Conservation (phyloP, 2,113 vertebrate genomes). For the Nymphicus hollandicus region DNA sequence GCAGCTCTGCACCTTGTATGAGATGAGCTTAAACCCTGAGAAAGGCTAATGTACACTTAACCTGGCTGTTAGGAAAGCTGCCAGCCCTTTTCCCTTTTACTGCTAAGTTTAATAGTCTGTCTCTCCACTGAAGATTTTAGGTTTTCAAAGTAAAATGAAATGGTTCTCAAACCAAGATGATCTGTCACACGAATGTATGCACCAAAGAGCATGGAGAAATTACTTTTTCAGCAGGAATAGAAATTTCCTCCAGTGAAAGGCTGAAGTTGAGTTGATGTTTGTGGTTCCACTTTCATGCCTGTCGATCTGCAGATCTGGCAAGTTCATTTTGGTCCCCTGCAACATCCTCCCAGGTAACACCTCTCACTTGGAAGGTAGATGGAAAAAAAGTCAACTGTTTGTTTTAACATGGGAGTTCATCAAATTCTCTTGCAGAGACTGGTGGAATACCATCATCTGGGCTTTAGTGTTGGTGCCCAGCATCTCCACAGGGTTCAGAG, state of each 20-base stretch:
- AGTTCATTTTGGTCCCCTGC: background rate
- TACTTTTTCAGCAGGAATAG: conserved; percentile 5
- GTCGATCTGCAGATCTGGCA: background rate
- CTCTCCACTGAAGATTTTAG: background rate
- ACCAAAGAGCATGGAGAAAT: background rate
- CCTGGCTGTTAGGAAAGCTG: conserved; percentile 25
- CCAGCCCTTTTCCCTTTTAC: background rate
- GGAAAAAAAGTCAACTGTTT: background rate
- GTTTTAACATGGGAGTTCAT: background rate
- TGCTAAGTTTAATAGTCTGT: background rate
- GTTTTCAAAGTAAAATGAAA: conserved; percentile 11
- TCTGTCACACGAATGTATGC: background rate
- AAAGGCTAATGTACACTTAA: conserved; percentile 14
- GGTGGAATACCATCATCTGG: background rate
- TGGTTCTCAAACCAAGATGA: background rate
- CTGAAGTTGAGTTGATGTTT: background rate
- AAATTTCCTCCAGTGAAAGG: background rate
- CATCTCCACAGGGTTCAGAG: background rate
- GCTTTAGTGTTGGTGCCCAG: background rate
- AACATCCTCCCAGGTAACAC: background rate
- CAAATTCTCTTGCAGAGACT: background rate
- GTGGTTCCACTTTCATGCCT: background rate
- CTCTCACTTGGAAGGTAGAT: background rate
- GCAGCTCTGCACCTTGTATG: background rate
- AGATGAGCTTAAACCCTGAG: background rate